Percentiles rank a stretch among this genome's conserved stretches.
Evolutionary conservation across 2,797 vertebrate species (phyloP).

Genomic region (Streptopelia turtur): DNA sequence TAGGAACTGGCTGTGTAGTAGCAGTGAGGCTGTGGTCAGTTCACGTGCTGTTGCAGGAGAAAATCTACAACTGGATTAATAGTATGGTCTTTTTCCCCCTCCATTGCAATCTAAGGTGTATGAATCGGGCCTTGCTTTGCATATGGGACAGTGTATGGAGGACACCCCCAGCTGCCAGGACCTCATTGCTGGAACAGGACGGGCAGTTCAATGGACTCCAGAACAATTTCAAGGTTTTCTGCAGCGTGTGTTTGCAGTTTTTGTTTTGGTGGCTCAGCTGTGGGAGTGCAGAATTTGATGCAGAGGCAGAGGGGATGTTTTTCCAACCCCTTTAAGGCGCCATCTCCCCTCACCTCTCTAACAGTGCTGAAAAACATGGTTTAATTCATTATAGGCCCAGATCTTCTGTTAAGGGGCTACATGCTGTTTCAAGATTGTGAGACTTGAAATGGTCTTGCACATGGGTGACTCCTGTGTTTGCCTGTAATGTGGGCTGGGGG

Average conservation of each 20-base stretch:
- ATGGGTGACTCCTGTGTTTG: not conserved
- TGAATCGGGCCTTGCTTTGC: not conserved
- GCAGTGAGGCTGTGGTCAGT: not conserved
- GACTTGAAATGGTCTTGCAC: not conserved
- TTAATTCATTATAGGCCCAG: not conserved
- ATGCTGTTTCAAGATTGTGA: not conserved
- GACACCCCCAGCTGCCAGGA: not conserved
- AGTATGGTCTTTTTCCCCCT: too few relatives aligned
- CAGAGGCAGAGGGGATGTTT: not conserved
- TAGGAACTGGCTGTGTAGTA: too few relatives aligned
- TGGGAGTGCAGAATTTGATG: not conserved
- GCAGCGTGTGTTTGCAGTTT: not conserved
- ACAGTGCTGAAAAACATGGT: not conserved
- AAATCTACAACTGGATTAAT: not conserved
- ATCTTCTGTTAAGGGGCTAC: not conserved
- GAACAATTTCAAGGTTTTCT: not conserved
- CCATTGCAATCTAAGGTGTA: not conserved
- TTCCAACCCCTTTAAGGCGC: not conserved
- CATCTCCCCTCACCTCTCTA: not conserved
- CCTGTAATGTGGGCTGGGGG: rapidly evolving
- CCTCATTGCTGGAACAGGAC: not conserved
- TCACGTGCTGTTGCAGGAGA: not conserved
- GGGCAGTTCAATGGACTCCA: not conserved
- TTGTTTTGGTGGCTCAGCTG: not conserved
- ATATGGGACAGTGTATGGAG: not conserved